Percentiles rank a stretch among this genome's conserved stretches.
Conservation (phyloP, 2,113 vertebrate species). For the Oceanodroma tethys region DNA sequence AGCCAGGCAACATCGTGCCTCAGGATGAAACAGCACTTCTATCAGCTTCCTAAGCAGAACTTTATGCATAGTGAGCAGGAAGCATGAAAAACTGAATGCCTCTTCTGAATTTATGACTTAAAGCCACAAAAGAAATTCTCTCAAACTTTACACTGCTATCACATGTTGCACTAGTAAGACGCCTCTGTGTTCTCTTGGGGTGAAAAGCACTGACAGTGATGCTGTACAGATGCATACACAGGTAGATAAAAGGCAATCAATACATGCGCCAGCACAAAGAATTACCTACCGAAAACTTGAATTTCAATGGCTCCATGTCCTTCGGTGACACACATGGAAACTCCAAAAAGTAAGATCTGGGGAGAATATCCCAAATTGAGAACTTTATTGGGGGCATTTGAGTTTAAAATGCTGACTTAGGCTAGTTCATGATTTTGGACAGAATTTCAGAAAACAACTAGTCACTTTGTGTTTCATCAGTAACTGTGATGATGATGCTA, state of each 20-base stretch:
- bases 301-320: conserved; percentile 76
- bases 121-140: conserved; percentile 23
- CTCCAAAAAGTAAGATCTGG: conserved; percentile 78
- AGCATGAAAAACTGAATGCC: conserved; percentile 21
- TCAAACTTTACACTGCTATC: neutral
- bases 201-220: conserved; percentile 68
- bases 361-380: conserved; percentile 78
- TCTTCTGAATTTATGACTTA: conserved; percentile 24
- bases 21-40: neutral
- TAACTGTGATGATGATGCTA: neutral
- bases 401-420: conserved; percentile 59
- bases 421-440: conserved; percentile 43
- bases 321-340: conserved; percentile 75
- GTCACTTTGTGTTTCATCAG: neutral
- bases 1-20: neutral
- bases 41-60: neutral
- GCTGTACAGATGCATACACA: conserved; percentile 71
- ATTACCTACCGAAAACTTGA: conserved; percentile 78
- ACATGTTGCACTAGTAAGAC: neutral
- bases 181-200: conserved; percentile 33
- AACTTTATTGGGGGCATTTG: conserved; percentile 68
- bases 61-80: neutral
- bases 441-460: conserved; percentile 38
- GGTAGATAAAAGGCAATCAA: conserved; percentile 73
- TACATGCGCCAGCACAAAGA: conserved; percentile 77